Evolutionary conservation across 1,140 invertebrate genomes (phyloP), one percentile per base, ranked within the genome.

Genomic region (Drosophila athabasca): DNA sequence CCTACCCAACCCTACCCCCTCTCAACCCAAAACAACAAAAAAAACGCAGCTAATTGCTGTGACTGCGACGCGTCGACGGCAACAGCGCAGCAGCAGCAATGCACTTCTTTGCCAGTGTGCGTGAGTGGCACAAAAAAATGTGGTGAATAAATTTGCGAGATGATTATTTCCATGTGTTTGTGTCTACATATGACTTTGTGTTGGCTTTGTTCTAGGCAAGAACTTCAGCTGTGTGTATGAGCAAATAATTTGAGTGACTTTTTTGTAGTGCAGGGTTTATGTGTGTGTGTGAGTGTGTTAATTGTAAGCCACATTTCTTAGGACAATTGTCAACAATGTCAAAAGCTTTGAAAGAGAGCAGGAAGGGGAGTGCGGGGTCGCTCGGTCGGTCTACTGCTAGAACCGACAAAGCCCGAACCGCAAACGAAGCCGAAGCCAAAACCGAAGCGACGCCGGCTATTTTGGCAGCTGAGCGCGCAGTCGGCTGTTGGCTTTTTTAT

Each of bases 401-500:
- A 35, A 29, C 59, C 15, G 35, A 39, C 35, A 39, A 39, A 53
- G 35, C 48, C 35, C 48, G n/a, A 61, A 53, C 15, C 51, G 35
- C 7, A 8, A 53, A 11, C 31, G 35, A 39, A 4, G 0, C 7
- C 4, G 45, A 15, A 19, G 15, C 17, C 19, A 9, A 50, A 50
- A 29, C 35, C 35, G 35, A 39, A 41, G 19, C 69, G 70, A 62
- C 72, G 72, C 74, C 74, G 74, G 76, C 76, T 73, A 85, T 85
- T 84, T 84, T 85, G 82, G 74, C 83, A 85, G 83, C 79, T 73
- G 71, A 53, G 71, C 60, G 79, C 82, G 82, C 83, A 85, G 70
- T 85, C 66, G 66, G 57, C 76, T 39, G 35, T 53, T 85, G 60
- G 67, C 60, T 82, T 82, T 85, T 85, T 85, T 85, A 85, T 85